Evolutionary conservation across 1,140 invertebrate genomes (phyloP).

Genomic region (Drosophila carrolli): DNA sequence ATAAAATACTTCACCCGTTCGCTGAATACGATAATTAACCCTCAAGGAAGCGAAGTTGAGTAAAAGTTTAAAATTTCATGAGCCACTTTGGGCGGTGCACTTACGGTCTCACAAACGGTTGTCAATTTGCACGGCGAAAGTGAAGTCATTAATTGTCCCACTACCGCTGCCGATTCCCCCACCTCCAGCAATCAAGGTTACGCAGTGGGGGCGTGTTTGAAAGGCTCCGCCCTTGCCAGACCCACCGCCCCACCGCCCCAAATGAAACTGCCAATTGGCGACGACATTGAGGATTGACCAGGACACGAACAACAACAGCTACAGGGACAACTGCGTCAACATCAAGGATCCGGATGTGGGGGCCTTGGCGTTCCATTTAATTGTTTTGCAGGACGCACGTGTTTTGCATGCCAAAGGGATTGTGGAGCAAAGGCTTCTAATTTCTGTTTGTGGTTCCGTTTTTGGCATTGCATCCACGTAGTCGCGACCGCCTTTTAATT

Average conservation of each 20-base stretch:
- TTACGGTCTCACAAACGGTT: slow-evolving; percentile 25
- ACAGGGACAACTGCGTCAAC: slow-evolving; percentile 17
- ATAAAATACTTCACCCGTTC: slow-evolving; percentile 7
- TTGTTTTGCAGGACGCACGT: slow-evolving; percentile 70
- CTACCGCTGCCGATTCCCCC: slow-evolving; percentile 15
- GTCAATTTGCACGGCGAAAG: slow-evolving; percentile 55
- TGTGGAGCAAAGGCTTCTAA: slow-evolving; percentile 37
- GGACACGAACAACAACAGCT: slow-evolving; percentile 9
- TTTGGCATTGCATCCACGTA: slow-evolving; percentile 70
- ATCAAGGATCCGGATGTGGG: slow-evolving; percentile 39
- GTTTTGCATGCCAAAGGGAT: slow-evolving; percentile 65
- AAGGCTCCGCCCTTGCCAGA: neutral
- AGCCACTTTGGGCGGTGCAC: slow-evolving; percentile 15
- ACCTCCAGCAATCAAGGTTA: slow-evolving; percentile 43
- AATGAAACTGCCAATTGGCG: slow-evolving; percentile 32
- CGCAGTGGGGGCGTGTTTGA: slow-evolving; percentile 25
- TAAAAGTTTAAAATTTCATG: slow-evolving; percentile 16
- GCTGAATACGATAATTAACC: neutral
- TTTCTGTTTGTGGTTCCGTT: slow-evolving; percentile 56
- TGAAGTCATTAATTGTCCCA: slow-evolving; percentile 69
- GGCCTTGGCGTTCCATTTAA: slow-evolving; percentile 56
- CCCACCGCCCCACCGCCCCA: neutral
- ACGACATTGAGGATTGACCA: slow-evolving; percentile 51
- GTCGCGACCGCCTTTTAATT: slow-evolving; percentile 71
- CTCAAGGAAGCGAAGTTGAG: neutral